Evolutionary conservation across 35 echinoderm and acorn worm species (phyloP).

Genomic region (Diadema setosum): DNA sequence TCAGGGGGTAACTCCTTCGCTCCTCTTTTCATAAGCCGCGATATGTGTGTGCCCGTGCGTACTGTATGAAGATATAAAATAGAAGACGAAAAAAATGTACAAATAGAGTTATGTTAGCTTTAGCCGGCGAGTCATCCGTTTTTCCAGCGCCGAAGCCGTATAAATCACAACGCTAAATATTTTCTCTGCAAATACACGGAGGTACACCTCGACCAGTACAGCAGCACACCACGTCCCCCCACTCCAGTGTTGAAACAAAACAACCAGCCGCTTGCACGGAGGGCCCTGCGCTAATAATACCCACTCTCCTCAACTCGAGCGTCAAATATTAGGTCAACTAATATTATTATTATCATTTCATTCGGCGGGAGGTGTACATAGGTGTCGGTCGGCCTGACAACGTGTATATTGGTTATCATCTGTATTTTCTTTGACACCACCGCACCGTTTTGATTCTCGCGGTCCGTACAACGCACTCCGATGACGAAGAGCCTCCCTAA

Average conservation of each 20-base stretch:
- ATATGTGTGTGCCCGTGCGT: constrained; percentile 14
- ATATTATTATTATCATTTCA: constrained; percentile 32
- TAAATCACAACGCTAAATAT: constrained; percentile 36
- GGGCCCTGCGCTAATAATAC: constrained; percentile 9
- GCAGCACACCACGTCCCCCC: neutral
- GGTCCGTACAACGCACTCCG: too few relatives aligned
- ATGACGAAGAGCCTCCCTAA: too few relatives aligned
- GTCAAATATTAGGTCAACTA: constrained; percentile 25
- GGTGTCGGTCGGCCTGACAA: constrained; percentile 7
- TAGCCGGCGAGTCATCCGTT: constrained; percentile 6
- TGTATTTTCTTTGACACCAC: neutral
- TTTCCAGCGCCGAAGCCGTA: constrained; percentile 26
- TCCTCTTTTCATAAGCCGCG: neutral
- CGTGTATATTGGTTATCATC: constrained; percentile 2
- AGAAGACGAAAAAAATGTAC: constrained; percentile 24
- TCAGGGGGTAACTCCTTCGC: neutral
- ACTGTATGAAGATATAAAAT: too few relatives aligned
- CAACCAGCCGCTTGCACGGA: neutral
- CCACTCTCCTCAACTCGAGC: constrained; percentile 3
- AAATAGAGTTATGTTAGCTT: constrained; percentile 24
- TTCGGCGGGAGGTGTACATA: constrained; percentile 6
- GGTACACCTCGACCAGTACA: neutral
- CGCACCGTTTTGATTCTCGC: neutral
- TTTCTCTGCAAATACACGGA: constrained; percentile 7
- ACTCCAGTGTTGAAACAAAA: constrained; percentile 10